phyloP scores from a whole-genome alignment of 2,113 vertebrate species.

The Sialia sialis region DNA sequence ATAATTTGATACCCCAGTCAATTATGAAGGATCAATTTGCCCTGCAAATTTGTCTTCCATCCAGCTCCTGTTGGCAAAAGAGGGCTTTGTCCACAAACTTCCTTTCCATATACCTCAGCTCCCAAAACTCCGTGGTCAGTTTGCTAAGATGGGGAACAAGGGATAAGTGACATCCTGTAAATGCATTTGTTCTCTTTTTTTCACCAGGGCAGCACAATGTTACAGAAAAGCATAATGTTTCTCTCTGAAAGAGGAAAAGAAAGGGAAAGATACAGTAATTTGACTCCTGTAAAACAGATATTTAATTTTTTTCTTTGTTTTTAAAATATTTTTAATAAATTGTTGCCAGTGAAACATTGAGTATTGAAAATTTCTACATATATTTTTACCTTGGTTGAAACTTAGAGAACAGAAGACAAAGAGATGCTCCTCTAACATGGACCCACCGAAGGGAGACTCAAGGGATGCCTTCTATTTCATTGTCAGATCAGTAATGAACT shows the following conservation, averaged over 20 bases:
- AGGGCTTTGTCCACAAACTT: background rate
- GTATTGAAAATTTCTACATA: background rate
- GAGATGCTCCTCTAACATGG: background rate
- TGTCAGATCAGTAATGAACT: background rate
- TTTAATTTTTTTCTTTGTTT: background rate
- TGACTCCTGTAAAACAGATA: background rate
- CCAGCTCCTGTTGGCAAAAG: background rate
- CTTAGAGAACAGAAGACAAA: background rate
- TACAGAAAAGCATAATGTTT: background rate
- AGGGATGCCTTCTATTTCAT: background rate
- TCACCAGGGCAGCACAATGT: background rate
- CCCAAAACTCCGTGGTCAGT: background rate
- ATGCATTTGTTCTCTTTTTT: background rate
- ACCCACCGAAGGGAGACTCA: background rate
- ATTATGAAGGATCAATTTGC: background rate
- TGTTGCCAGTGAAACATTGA: background rate
- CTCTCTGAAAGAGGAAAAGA: background rate
- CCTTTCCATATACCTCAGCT: background rate
- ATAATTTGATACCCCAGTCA: background rate
- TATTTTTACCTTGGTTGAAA: background rate
- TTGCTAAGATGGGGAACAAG: background rate
- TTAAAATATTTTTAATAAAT: background rate
- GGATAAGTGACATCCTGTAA: background rate
- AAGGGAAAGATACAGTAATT: background rate
- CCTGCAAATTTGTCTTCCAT: background rate